These are phyloP conservation scores for Drosophila siamana DNA, from an alignment of 2,888 invertebrate species.

Conservation along the genomic window DNA sequence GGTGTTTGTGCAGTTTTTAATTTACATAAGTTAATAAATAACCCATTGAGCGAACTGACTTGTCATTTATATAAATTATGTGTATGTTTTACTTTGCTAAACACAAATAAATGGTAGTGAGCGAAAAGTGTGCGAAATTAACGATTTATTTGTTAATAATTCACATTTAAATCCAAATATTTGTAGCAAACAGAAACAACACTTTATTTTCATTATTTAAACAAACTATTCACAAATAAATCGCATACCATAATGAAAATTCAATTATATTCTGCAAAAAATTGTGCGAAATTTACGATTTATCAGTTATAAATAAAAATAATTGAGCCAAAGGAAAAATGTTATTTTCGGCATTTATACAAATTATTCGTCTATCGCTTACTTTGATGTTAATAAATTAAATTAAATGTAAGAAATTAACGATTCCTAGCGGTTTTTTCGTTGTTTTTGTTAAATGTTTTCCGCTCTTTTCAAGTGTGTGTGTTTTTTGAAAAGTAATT, in stretches of 20 bases:
- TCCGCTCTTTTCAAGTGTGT: conserved; percentile 1
- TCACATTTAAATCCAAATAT: background rate
- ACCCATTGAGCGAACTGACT: background rate
- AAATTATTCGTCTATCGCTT: background rate
- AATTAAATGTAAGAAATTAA: background rate
- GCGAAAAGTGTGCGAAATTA: background rate
- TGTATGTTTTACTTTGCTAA: no score
- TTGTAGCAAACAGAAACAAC: no score
- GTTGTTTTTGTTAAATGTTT: background rate
- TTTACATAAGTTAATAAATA: background rate
- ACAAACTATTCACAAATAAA: no score
- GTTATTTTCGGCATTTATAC: background rate
- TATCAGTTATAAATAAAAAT: no score
- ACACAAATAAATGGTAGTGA: background rate
- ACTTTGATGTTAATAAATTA: background rate
- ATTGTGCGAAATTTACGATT: no score
- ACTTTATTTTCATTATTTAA: background rate
- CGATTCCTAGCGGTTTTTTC: background rate
- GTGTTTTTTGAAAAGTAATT: conserved; percentile 16
- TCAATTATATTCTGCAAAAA: no score
- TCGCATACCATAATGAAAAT: no score
- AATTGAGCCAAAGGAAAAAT: no score
- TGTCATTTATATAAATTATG: no score
- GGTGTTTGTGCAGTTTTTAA: background rate
- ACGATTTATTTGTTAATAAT: background rate